Evolutionary conservation across 2,888 invertebrate genomes (phyloP).

Genomic region (Zootermopsis nevadensis): DNA sequence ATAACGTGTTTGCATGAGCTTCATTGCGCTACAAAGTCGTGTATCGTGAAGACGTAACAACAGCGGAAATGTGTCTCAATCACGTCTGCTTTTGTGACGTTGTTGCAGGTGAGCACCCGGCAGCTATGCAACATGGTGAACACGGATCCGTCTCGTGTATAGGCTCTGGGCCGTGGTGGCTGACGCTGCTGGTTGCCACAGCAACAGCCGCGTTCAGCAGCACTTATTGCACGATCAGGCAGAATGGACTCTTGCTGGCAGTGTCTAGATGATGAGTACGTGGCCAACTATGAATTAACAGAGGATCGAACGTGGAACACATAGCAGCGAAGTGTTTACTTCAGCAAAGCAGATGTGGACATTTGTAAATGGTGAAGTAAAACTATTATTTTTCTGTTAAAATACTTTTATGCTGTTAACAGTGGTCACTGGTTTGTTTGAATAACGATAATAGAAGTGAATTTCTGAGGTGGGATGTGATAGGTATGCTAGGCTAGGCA

Average conservation of each 20-base stretch:
- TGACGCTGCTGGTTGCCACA: background rate
- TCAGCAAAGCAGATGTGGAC: too few species aligned
- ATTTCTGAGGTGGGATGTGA: background rate
- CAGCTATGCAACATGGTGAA: conserved; percentile 53
- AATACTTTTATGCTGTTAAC: conserved; percentile 1
- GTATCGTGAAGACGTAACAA: too few species aligned
- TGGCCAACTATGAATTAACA: background rate
- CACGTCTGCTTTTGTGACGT: too few species aligned
- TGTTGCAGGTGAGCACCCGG: conserved; percentile 51
- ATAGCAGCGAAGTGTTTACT: background rate
- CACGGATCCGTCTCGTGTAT: conserved; percentile 37
- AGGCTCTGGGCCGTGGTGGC: conserved; percentile 6
- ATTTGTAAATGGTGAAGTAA: background rate
- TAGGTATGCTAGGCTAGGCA: background rate
- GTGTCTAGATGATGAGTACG: conserved; percentile 30
- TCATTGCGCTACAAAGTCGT: too few species aligned
- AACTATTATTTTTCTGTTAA: background rate
- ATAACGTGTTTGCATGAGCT: too few species aligned
- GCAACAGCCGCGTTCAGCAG: background rate
- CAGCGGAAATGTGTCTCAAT: too few species aligned
- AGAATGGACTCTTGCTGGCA: background rate
- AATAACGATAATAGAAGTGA: background rate
- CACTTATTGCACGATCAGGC: background rate
- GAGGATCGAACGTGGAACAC: background rate
- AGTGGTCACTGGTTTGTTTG: background rate